phyloP scores from a whole-genome alignment of 2,797 vertebrate species.

The Peromyscus eremicus region DNA sequence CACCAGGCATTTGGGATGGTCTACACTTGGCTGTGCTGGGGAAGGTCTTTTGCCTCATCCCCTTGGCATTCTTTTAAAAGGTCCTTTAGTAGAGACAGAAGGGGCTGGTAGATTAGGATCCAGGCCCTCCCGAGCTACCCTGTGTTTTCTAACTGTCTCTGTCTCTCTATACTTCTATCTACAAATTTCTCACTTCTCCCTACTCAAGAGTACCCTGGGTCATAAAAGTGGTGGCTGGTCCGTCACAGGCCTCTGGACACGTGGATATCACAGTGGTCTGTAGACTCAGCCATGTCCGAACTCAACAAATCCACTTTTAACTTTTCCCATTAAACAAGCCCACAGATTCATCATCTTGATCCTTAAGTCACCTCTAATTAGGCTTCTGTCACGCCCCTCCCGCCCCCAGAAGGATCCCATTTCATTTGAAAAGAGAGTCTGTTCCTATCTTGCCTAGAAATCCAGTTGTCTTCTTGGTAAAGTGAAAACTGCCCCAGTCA shows the following conservation, averaged over 20 bases:
- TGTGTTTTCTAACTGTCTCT: no score
- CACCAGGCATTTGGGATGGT: no score
- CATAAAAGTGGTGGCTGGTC: no score
- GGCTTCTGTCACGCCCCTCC: not conserved
- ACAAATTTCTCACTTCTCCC: no score
- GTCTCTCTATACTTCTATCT: no score
- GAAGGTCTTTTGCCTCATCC: no score
- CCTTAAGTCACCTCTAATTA: conserved; percentile 26
- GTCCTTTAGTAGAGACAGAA: no score
- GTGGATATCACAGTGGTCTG: not conserved
- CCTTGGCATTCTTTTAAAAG: no score
- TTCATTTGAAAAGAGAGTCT: conserved; percentile 26
- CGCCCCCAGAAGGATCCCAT: not conserved
- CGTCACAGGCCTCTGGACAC: not conserved
- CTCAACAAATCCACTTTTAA: not conserved
- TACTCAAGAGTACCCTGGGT: no score
- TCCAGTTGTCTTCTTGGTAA: not conserved
- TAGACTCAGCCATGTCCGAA: not conserved
- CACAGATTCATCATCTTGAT: not conserved
- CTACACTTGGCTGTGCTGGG: no score
- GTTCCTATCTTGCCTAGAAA: not conserved
- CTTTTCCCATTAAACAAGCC: not conserved
- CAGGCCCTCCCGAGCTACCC: no score
- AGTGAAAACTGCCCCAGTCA: not conserved
- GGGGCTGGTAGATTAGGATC: no score